phyloP scores from a whole-genome alignment of 30 jellyfish, hydroid and myxozoan genomes.

The Chironex yamaguchii region DNA sequence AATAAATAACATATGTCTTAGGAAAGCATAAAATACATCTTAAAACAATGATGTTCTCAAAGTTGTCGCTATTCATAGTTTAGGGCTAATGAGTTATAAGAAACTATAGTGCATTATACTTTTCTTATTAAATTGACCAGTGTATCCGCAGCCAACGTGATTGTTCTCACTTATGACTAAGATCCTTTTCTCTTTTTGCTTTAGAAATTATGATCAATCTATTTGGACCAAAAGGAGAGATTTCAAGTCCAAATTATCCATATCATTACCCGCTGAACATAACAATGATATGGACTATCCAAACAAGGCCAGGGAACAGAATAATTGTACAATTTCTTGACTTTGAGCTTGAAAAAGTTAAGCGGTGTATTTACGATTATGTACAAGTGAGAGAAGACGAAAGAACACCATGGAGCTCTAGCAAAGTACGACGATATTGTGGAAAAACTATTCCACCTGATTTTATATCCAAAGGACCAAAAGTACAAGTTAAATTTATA shows the following conservation, averaged over 20 bases:
- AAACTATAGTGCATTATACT: too few species aligned
- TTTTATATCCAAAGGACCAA: slow-evolving; percentile 38
- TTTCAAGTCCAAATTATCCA: slow-evolving; percentile 70
- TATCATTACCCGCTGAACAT: slow-evolving; percentile 58
- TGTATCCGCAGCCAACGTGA: too few species aligned
- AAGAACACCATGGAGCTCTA: slow-evolving; percentile 28
- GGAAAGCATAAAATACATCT: too few species aligned
- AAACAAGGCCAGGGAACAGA: slow-evolving; percentile 8
- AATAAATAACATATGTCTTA: too few species aligned
- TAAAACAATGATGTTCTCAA: too few species aligned
- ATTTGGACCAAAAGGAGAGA: slow-evolving; percentile 55
- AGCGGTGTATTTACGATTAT: slow-evolving; percentile 65
- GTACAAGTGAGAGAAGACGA: slow-evolving; percentile 54
- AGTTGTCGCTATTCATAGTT: too few species aligned
- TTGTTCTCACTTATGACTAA: too few species aligned
- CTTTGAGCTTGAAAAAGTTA: slow-evolving; percentile 62
- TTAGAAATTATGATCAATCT: slow-evolving; percentile 41
- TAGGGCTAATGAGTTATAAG: too few species aligned
- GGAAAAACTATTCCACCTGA: slow-evolving; percentile 64
- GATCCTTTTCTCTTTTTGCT: slow-evolving; percentile 1
- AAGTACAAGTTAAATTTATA: slow-evolving; percentile 17
- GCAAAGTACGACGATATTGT: slow-evolving; percentile 32
- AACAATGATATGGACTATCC: slow-evolving; percentile 58
- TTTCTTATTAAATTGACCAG: too few species aligned
- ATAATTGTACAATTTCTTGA: slow-evolving; percentile 49